These are phyloP conservation scores for Hypena proboscidalis DNA, from an alignment of 2,888 invertebrate species.

Conservation along the genomic window DNA sequence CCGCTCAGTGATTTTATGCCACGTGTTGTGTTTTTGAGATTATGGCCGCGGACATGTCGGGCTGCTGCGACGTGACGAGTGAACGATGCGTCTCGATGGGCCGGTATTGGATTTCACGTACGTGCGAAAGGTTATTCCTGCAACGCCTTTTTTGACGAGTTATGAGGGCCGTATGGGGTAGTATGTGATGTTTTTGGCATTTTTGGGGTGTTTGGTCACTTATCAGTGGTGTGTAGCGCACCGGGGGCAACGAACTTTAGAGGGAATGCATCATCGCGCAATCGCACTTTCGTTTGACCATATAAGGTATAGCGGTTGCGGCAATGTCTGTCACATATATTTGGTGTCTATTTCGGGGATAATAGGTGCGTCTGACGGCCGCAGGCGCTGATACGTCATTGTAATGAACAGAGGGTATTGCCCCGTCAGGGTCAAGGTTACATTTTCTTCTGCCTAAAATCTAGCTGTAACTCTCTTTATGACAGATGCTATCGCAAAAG, in stretches of 20 bases:
- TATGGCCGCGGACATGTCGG: conserved; percentile 38
- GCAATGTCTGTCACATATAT: conserved; percentile 62
- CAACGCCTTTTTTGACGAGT: conserved; percentile 80
- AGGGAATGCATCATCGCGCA: conserved; percentile 78
- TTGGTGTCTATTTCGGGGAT: conserved; percentile 68
- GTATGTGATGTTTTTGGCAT: conserved; percentile 35
- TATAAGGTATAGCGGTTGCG: conserved; percentile 76
- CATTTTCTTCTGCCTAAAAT: conserved; percentile 44
- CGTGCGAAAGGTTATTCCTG: conserved; percentile 73
- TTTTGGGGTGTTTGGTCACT: conserved; percentile 41
- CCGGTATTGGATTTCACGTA: conserved; percentile 83
- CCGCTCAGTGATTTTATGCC: conserved; percentile 83
- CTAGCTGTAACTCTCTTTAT: conserved; percentile 32
- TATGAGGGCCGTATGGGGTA: conserved; percentile 37
- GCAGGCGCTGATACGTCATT: conserved; percentile 41
- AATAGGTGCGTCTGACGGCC: conserved; percentile 49
- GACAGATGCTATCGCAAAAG: conserved; percentile 33
- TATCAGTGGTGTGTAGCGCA: conserved; percentile 56
- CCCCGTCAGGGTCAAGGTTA: conserved; percentile 70
- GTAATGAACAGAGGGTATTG: conserved; percentile 57
- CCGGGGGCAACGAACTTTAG: conserved; percentile 77
- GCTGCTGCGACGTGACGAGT: conserved; percentile 39
- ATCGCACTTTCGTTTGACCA: conserved; percentile 78
- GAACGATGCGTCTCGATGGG: conserved; percentile 42
- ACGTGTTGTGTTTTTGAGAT: conserved; percentile 75